Evolutionary conservation across 37 sponge, comb jelly and placozoan genomes (phyloP).

Genomic region (Beroe ovata): DNA sequence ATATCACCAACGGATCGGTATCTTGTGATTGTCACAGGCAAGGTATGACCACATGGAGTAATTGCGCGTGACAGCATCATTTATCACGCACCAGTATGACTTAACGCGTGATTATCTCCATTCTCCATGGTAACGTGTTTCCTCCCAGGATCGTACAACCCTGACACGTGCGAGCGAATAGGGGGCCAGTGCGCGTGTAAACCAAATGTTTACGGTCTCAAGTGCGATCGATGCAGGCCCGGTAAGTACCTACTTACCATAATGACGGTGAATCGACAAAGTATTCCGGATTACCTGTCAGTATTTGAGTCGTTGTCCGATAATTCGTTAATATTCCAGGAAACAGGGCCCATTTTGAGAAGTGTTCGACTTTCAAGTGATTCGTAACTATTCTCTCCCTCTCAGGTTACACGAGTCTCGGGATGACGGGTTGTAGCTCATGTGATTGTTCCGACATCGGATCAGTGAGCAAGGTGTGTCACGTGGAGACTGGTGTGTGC

Average conservation of each 20-base stretch:
- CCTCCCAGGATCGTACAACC: conserved; percentile 12
- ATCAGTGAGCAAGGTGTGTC: not conserved
- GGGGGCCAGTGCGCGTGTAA: conserved; percentile 68
- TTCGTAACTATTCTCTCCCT: too few species aligned
- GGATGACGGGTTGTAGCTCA: not conserved
- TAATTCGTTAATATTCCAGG: too few species aligned
- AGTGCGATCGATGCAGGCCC: conserved; percentile 72
- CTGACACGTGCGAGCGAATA: conserved; percentile 20
- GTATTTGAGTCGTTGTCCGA: too few species aligned
- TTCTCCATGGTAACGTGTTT: not conserved
- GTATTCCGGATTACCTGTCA: too few species aligned
- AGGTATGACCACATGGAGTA: too few species aligned
- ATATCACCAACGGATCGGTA: conserved; percentile 33
- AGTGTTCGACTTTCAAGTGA: too few species aligned
- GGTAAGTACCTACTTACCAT: too few species aligned
- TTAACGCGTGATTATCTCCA: too few species aligned
- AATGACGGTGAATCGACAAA: too few species aligned
- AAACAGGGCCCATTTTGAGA: too few species aligned
- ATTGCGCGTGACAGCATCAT: too few species aligned
- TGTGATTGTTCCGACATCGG: conserved; percentile 37
- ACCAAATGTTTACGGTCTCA: conserved; percentile 72
- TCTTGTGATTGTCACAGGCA: conserved; percentile 31
- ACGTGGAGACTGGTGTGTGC: conserved; percentile 30
- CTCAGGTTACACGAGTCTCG: conserved; percentile 15
- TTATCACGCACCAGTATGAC: too few species aligned